A percentile compares a stretch with the other conserved stretches of the same genome.
phyloP scores from a whole-genome alignment of 2,797 vertebrate species.

The Aphelocoma californica region DNA sequence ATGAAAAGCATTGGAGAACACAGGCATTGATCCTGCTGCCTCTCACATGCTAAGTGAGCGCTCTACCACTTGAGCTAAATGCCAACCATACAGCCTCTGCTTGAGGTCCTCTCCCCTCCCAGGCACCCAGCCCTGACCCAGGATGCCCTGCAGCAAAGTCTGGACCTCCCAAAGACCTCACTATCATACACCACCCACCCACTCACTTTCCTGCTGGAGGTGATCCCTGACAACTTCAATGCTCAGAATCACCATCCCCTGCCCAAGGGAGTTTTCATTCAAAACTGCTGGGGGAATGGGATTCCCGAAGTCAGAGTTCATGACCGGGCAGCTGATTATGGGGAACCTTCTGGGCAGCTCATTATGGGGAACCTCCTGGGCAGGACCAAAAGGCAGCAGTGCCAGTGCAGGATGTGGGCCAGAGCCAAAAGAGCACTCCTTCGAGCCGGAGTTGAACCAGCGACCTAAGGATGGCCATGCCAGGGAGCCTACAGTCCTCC shows the following conservation, averaged over 20 bases:
- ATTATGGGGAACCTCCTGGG: not conserved
- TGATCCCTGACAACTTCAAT: not conserved
- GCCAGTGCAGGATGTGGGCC: not conserved
- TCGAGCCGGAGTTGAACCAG: slow-evolving; percentile 88
- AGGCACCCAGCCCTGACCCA: not conserved
- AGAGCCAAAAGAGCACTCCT: slow-evolving; percentile 70
- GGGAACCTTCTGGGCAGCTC: fast-evolving
- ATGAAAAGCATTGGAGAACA: slow-evolving; percentile 70
- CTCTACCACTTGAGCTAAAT: slow-evolving; percentile 32
- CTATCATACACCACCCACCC: not conserved
- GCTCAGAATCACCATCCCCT: no score
- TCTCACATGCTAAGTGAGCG: slow-evolving; percentile 57
- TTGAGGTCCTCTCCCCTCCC: fast-evolving
- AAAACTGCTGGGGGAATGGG: not conserved
- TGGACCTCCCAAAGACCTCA: fast-evolving
- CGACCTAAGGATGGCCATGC: slow-evolving; percentile 82
- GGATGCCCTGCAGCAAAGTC: fast-evolving
- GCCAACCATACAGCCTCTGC: not conserved
- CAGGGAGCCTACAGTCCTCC: slow-evolving; percentile 82
- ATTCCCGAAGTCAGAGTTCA: not conserved
- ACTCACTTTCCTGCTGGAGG: not conserved
- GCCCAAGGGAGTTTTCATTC: not conserved
- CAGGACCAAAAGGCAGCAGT: not conserved
- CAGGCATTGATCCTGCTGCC: slow-evolving; percentile 79
- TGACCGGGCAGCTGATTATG: no score